Percentiles rank a stretch among this genome's conserved stretches.
These are phyloP conservation scores for Malurus elegans DNA, from an alignment of 2,113 vertebrate genomes.

Conservation along the genomic window DNA sequence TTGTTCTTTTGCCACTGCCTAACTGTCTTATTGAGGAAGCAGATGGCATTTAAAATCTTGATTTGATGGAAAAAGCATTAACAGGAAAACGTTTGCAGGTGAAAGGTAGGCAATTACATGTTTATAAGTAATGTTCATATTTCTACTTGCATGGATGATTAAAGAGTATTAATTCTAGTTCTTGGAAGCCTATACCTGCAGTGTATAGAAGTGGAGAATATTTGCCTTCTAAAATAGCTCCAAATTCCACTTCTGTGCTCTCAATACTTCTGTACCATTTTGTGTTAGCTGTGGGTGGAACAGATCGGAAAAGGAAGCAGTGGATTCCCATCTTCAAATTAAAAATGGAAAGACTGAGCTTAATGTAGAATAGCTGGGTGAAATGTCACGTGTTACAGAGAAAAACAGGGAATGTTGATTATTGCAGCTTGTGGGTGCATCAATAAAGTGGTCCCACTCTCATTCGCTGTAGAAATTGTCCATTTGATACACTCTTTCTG, in stretches of 20 bases:
- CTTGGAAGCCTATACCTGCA: not conserved
- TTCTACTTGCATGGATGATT: not conserved
- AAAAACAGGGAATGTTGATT: not conserved
- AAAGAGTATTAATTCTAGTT: not conserved
- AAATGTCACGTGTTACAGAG: not conserved
- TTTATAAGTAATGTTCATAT: not conserved
- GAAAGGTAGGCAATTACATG: not conserved
- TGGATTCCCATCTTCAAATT: not conserved
- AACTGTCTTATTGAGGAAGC: not conserved
- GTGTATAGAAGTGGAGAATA: not conserved
- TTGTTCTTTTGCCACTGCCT: not conserved
- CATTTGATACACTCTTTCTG: not conserved
- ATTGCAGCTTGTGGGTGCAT: not conserved
- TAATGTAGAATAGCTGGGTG: not conserved
- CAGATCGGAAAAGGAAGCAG: not conserved
- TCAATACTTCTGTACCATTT: fast-evolving
- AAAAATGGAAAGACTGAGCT: not conserved
- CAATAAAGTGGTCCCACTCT: not conserved
- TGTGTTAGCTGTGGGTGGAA: not conserved
- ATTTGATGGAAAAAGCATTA: not conserved
- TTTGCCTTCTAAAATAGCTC: not conserved
- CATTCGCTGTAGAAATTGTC: not conserved
- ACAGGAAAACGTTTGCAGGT: not conserved
- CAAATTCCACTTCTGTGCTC: not conserved
- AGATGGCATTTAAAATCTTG: not conserved